Evolutionary conservation across 2,888 invertebrate genomes (phyloP).

Genomic region (Oscheius sp.): DNA sequence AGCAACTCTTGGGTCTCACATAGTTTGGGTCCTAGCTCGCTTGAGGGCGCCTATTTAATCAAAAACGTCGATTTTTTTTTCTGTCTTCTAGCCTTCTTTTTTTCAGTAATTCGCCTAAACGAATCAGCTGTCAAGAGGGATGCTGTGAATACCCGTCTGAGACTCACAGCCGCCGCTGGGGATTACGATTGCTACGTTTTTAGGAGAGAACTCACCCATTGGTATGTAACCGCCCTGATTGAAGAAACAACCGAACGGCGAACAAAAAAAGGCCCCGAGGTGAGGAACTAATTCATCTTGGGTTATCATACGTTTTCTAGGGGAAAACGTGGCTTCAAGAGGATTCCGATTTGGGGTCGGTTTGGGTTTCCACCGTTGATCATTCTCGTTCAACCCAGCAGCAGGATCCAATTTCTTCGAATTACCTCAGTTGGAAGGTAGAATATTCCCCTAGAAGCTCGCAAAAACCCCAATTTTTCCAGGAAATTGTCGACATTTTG

Average conservation of each 20-base stretch:
- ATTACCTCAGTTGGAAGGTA: constrained; percentile 12
- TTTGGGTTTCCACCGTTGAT: constrained; percentile 34
- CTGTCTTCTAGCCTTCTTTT: not conserved
- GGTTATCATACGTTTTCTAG: not conserved
- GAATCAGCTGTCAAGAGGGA: constrained; percentile 31
- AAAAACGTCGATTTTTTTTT: not conserved
- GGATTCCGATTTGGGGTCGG: constrained; percentile 35
- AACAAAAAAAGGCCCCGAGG: not conserved
- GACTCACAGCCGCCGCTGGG: constrained; percentile 13
- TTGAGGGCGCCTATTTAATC: not conserved
- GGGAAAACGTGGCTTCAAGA: constrained; percentile 36
- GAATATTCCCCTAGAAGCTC: not conserved
- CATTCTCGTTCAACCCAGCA: constrained; percentile 11
- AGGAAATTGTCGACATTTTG: constrained; percentile 24
- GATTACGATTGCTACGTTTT: constrained; percentile 7
- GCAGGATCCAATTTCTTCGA: constrained; percentile 8
- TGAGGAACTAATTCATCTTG: not conserved
- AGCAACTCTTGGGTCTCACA: too few relatives aligned
- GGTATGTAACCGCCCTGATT: constrained; percentile 39
- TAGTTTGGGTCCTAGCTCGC: too few relatives aligned
- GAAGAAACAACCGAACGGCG: constrained; percentile 24
- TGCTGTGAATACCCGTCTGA: constrained; percentile 1
- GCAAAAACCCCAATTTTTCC: not conserved
- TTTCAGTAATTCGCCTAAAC: constrained; percentile 44
- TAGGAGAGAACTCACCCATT: constrained; percentile 37